Conservation (phyloP, 2,888 invertebrate genomes). For the Thymelicus acteon region DNA sequence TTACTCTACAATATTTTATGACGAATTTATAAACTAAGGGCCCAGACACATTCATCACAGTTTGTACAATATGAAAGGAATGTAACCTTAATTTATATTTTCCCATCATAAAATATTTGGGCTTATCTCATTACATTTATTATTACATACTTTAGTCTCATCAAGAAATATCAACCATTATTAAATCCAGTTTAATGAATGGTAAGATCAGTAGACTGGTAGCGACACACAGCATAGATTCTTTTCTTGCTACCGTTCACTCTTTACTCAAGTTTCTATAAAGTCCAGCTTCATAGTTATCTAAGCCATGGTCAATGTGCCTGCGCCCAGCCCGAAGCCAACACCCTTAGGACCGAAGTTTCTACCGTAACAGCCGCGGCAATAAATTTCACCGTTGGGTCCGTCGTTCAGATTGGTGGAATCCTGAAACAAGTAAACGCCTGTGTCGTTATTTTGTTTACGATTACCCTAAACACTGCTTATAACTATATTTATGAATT, state of each 20-base stretch:
- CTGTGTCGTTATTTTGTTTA: background rate
- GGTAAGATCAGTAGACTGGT: conserved; percentile 74
- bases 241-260: conserved; percentile 74
- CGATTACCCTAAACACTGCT: background rate
- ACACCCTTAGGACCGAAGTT: conserved; percentile 95
- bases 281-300: conserved; percentile 77
- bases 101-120: conserved; percentile 78
- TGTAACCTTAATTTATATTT: conserved; percentile 84
- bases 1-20: conserved; percentile 76
- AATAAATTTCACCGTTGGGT: conserved; percentile 97
- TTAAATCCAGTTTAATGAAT: conserved; percentile 83
- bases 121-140: conserved; percentile 57
- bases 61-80: conserved; percentile 82
- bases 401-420: conserved; percentile 96
- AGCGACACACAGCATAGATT: conserved; percentile 71
- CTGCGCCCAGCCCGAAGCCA: conserved; percentile 96
- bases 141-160: conserved; percentile 68
- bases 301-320: conserved; percentile 95
- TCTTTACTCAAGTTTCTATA: conserved; percentile 58
- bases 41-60: conserved; percentile 82
- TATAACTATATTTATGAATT: background rate
- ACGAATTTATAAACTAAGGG: conserved; percentile 84
- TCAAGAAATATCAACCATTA: conserved; percentile 79
- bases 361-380: conserved; percentile 94
- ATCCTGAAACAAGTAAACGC: conserved; percentile 80